Evolutionary conservation across 2,797 vertebrate species (phyloP), one percentile per base, ranked within the genome.

Genomic region (Ambastaia sidthimunki): DNA sequence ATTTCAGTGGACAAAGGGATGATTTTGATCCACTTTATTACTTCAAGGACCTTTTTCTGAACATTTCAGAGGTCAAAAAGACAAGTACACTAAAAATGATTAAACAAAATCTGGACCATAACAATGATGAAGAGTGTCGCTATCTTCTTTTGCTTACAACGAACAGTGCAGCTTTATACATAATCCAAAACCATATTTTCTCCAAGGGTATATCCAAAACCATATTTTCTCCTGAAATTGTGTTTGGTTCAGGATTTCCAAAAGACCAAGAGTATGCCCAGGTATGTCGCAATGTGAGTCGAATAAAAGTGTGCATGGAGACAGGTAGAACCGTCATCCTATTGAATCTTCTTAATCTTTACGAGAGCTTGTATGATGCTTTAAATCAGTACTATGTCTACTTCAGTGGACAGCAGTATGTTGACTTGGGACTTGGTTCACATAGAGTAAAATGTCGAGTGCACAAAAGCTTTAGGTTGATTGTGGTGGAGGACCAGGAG

Each of bases 251-350:
- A 0, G 92, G 94, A 74, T 95, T 95, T 81, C 94, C 93, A 1
- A 93, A 91, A 82, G 94, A 95, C 79, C 94, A 95, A 80, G 93
- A 95, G 78, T 95, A 95, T 54, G 87, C 92, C 28, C 93, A 94
- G 70, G 89, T 95, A 74, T 95, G 94, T 69, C 90, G 92, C 0
- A 95, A 94, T 5, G 92, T 95, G 15, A 95, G 94, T 85, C 84
- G 92, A 5, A 93, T 95, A 65, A 95, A 95, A 84, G 92, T 80
- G 0, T 95, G 94, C 84, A 95, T 95, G 94, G 94, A 95, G 80
- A 94, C 93, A 0, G 94, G 94, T 4, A 90, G 91, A 10, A 94
- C 92, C 0, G 92, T 95, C 31, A 88, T 95, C 66, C 92, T 95
- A 16, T 87, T 95, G 57, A 95, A 95, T 85, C 89, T 95, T 78